These are phyloP conservation scores for Ectemnius continuus DNA, from an alignment of 2,888 invertebrate species.

Conservation along the genomic window DNA sequence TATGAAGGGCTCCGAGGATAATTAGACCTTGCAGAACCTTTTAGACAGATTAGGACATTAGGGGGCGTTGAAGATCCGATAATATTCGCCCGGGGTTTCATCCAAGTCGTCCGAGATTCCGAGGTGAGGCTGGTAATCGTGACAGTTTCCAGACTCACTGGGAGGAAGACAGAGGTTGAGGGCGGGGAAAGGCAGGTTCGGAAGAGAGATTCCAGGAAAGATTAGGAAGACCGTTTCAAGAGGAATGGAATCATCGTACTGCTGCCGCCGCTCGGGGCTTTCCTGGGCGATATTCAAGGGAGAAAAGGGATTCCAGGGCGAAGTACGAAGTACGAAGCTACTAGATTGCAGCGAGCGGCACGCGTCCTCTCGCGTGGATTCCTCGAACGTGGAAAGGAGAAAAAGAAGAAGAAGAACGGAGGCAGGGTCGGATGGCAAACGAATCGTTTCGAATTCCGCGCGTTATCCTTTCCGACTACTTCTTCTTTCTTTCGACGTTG, in stretches of 20 bases:
- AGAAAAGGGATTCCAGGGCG: slow-evolving; percentile 54
- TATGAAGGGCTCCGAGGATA: no score
- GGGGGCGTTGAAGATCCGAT: slow-evolving; percentile 14
- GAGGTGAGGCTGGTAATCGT: slow-evolving; percentile 37
- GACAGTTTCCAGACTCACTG: slow-evolving; percentile 20
- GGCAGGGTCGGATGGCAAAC: slow-evolving; percentile 58
- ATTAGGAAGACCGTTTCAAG: slow-evolving; percentile 61
- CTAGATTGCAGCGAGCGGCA: slow-evolving; percentile 58
- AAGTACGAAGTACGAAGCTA: slow-evolving; percentile 49
- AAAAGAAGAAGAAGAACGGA: slow-evolving; percentile 29
- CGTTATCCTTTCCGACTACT: slow-evolving; percentile 50
- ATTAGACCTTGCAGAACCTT: slow-evolving; percentile 15
- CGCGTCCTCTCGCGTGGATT: slow-evolving; percentile 64
- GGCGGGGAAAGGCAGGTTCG: neutral
- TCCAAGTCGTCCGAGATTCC: neutral
- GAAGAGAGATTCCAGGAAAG: slow-evolving; percentile 56
- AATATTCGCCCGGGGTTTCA: slow-evolving; percentile 13
- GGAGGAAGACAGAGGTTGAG: neutral
- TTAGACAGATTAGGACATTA: slow-evolving; percentile 23
- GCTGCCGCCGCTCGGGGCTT: slow-evolving; percentile 52
- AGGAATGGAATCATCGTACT: slow-evolving; percentile 63
- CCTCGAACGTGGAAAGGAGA: slow-evolving; percentile 31
- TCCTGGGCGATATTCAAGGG: slow-evolving; percentile 31
- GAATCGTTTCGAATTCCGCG: slow-evolving; percentile 63
- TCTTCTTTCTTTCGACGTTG: slow-evolving; percentile 25